These are phyloP conservation scores for Hirtodrosophila cameraria DNA, from an alignment of 2,888 invertebrate species.

Conservation along the genomic window DNA sequence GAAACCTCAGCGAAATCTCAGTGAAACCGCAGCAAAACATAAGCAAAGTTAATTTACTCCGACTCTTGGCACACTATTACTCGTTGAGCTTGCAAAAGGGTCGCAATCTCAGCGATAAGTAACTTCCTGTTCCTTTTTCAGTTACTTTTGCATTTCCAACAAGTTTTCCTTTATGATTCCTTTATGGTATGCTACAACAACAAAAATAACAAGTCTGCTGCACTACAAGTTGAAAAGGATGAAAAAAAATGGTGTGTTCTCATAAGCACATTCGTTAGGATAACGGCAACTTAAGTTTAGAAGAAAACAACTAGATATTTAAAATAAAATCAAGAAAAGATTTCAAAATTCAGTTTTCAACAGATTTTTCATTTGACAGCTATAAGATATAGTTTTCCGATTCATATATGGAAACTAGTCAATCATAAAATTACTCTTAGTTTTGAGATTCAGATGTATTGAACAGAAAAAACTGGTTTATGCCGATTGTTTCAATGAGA, in stretches of 20 bases:
- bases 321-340: no score
- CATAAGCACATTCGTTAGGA: neutral
- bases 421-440: no score
- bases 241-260: constrained; percentile 2
- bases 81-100: no score
- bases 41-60: constrained; percentile 68
- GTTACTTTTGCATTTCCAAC: constrained; percentile 34
- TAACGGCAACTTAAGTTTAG: neutral
- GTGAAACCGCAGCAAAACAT: constrained; percentile 52
- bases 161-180: constrained; percentile 44
- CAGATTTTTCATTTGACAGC: no score
- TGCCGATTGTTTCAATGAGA: no score
- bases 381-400: no score
- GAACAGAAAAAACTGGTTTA: no score
- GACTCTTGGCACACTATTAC: constrained; percentile 40
- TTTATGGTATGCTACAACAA: neutral
- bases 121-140: constrained; percentile 26
- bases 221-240: neutral
- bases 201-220: constrained; percentile 4
- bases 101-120: constrained; percentile 37
- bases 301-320: no score
- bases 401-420: no score
- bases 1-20: constrained; percentile 41
- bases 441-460: no score
- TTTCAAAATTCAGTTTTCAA: no score